Evolutionary conservation across 2,888 invertebrate genomes (phyloP).

Genomic region (Mythimna lalbum): DNA sequence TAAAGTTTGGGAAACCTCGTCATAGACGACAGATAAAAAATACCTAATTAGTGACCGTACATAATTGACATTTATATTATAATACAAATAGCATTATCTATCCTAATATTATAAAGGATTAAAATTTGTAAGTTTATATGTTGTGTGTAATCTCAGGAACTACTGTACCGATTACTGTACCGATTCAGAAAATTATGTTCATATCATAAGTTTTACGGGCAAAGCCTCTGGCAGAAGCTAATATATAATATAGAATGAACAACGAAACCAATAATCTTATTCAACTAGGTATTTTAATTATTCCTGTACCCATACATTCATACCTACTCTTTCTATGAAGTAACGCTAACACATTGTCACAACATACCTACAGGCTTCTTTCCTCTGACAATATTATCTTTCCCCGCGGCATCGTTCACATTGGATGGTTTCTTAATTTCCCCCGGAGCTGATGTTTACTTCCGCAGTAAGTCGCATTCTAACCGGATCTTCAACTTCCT

Average conservation of each 20-base stretch:
- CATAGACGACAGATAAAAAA: neutral
- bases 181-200: no score
- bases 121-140: no score
- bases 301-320: neutral
- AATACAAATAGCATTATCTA: no score
- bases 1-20: neutral
- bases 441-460: conserved; percentile 47
- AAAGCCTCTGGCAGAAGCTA: no score
- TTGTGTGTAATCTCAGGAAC: no score
- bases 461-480: conserved; percentile 43
- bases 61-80: no score
- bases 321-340: neutral
- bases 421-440: conserved; percentile 50
- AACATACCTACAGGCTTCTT: conserved; percentile 2
- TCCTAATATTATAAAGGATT: no score
- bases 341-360: neutral
- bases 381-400: conserved; percentile 14
- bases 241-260: neutral
- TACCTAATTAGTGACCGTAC: neutral
- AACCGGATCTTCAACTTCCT: conserved; percentile 54
- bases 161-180: no score
- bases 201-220: no score
- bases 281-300: neutral
- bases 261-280: conserved; percentile 1
- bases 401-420: conserved; percentile 13